Evolutionary conservation across 1,140 invertebrate genomes (phyloP).

Genomic region (Plodia interpunctella): DNA sequence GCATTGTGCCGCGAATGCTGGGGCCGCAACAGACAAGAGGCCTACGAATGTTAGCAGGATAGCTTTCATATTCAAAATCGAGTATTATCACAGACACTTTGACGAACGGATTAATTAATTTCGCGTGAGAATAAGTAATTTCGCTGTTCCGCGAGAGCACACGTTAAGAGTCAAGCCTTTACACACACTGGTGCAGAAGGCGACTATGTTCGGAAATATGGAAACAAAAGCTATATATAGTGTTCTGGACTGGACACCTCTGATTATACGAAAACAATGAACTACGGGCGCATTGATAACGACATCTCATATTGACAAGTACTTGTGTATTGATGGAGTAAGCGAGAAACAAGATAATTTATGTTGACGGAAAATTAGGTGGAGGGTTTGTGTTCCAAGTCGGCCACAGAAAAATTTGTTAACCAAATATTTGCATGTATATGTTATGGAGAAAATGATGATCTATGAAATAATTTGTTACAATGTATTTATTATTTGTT

Average conservation of each 20-base stretch:
- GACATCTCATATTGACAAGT: conserved; percentile 60
- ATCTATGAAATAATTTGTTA: too few relatives aligned
- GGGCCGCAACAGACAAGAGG: conserved; percentile 54
- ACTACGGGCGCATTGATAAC: conserved; percentile 70
- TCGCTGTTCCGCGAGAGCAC: conserved; percentile 28
- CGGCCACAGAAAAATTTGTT: conserved; percentile 41
- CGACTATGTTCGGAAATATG: conserved; percentile 64
- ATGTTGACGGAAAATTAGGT: conserved; percentile 28
- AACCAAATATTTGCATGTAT: too few relatives aligned
- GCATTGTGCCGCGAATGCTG: conserved; percentile 71
- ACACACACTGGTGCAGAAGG: conserved; percentile 94
- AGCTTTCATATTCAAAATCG: conserved; percentile 71
- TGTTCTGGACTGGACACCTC: conserved; percentile 39
- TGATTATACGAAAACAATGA: conserved; percentile 55
- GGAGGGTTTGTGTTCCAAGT: conserved; percentile 69
- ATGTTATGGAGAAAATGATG: too few relatives aligned
- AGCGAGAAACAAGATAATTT: conserved; percentile 44
- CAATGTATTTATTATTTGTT: too few relatives aligned
- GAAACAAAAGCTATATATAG: conserved; percentile 35
- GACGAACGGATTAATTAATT: conserved; percentile 37
- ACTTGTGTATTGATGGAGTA: conserved; percentile 35
- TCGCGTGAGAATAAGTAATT: too few relatives aligned
- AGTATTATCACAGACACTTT: conserved; percentile 71
- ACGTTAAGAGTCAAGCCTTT: conserved; percentile 81
- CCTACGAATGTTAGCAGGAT: conserved; percentile 50